These are phyloP conservation scores for Lochmaea crataegi DNA, from an alignment of 2,888 invertebrate genomes.

Conservation along the genomic window DNA sequence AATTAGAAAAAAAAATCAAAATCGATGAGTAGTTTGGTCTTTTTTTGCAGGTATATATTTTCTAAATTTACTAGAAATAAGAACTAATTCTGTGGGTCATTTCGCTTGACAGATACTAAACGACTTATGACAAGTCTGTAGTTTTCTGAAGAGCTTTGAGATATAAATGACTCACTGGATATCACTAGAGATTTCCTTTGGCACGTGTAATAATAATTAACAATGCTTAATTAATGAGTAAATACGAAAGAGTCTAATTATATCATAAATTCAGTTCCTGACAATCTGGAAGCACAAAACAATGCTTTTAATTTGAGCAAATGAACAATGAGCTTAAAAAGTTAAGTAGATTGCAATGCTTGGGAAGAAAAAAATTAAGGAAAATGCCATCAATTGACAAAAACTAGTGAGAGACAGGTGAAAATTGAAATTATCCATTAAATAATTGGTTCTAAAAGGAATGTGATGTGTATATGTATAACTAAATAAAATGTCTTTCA, in stretches of 20 bases:
- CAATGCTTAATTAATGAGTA: conserved; percentile 20
- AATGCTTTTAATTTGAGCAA: not conserved
- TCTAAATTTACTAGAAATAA: no score
- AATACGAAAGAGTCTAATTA: not conserved
- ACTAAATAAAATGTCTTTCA: no score
- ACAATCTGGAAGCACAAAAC: not conserved
- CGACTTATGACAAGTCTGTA: no score
- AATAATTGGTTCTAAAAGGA: no score
- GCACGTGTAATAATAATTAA: conserved; percentile 23
- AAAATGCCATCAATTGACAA: not conserved
- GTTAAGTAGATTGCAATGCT: not conserved
- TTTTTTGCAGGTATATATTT: no score
- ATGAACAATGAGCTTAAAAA: not conserved
- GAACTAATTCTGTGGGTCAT: no score
- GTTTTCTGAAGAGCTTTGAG: not conserved
- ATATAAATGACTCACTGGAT: conserved; percentile 5
- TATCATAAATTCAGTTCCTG: not conserved
- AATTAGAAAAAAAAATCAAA: no score
- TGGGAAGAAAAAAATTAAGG: not conserved
- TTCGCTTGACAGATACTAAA: no score
- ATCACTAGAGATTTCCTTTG: conserved; percentile 31
- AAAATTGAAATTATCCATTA: no score
- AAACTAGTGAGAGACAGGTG: no score
- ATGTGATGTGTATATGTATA: no score
- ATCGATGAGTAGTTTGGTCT: no score